phyloP scores from a whole-genome alignment of 2,888 invertebrate genomes.

The Dryobotodes eremita region DNA sequence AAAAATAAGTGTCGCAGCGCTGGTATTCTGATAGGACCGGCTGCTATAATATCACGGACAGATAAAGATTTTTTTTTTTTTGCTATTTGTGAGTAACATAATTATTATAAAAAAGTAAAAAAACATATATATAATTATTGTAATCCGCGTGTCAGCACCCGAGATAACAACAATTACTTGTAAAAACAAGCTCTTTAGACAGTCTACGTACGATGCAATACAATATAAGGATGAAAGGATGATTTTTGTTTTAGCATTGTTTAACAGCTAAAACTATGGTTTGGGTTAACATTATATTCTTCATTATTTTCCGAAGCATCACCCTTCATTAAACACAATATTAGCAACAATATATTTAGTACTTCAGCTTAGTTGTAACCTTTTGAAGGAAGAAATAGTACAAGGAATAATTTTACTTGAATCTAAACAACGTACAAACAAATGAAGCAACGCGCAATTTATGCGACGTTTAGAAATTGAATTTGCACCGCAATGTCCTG shows the following conservation, averaged over 20 bases:
- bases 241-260: not conserved
- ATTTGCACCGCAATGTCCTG: slow-evolving; percentile 43
- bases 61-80: too few species aligned
- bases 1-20: too few species aligned
- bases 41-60: too few species aligned
- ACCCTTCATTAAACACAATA: not conserved
- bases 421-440: slow-evolving; percentile 35
- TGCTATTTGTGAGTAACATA: too few species aligned
- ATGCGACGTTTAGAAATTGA: slow-evolving; percentile 55
- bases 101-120: too few species aligned
- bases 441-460: slow-evolving; percentile 45
- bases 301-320: not conserved
- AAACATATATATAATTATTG: too few species aligned
- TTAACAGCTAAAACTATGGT: not conserved
- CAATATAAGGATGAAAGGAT: not conserved
- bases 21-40: too few species aligned
- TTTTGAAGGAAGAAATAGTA: not conserved
- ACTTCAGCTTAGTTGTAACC: not conserved
- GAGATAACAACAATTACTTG: too few species aligned
- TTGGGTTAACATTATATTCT: not conserved
- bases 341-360: too few species aligned
- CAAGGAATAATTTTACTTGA: not conserved
- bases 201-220: not conserved
- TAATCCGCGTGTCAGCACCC: too few species aligned
- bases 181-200: not conserved